A percentile compares a stretch with the other conserved stretches of the same genome.
Evolutionary conservation across 2,797 vertebrate species (phyloP).

Genomic region (Coreius guichenoti): DNA sequence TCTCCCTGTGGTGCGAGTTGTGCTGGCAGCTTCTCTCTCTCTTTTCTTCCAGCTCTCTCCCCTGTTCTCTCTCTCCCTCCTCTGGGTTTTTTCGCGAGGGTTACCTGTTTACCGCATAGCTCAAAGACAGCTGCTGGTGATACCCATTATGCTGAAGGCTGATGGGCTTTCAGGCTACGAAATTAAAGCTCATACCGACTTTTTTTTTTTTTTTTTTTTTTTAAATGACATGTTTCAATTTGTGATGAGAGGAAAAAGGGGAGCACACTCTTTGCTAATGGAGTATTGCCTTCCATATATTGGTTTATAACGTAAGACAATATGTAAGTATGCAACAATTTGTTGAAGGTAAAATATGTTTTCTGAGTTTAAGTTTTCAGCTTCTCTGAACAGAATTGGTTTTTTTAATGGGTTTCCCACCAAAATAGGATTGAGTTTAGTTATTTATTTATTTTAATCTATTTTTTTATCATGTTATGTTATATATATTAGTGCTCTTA

Average conservation of each 20-base stretch:
- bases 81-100: conserved; percentile 18
- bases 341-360: background rate
- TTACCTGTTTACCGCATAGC: conserved; percentile 46
- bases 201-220: background rate
- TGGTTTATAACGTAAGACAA: background rate
- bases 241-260: background rate
- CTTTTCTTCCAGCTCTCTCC: conserved; percentile 56
- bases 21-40: conserved; percentile 59
- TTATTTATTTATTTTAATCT: too few relatives aligned
- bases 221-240: background rate
- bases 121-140: conserved; percentile 40
- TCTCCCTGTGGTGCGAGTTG: conserved; percentile 50
- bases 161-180: conserved; percentile 25
- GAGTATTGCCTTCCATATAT: background rate
- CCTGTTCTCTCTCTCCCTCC: conserved; percentile 17
- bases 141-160: conserved; percentile 34
- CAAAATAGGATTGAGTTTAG: background rate
- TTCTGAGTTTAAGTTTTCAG: background rate
- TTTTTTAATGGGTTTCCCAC: background rate
- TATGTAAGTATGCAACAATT: background rate
- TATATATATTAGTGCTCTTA: too few relatives aligned
- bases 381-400: background rate
- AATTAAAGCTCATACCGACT: background rate
- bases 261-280: background rate
- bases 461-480: too few relatives aligned